phyloP scores from a whole-genome alignment of 2,797 vertebrate genomes.

The Eospalax fontanierii region DNA sequence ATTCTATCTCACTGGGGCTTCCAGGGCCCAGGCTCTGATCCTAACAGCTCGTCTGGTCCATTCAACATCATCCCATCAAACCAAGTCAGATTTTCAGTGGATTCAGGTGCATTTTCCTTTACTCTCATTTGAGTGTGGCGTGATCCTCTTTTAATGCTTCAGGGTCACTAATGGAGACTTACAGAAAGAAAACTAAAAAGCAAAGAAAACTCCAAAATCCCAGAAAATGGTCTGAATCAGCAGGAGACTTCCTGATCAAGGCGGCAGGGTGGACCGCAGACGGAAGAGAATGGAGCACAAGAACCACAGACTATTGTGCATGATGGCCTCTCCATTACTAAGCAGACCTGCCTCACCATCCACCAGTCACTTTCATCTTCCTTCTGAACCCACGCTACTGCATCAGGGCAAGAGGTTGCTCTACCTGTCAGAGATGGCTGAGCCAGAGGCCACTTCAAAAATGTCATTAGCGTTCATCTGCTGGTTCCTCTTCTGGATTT shows the following conservation, averaged over 20 bases:
- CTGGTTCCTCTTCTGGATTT: slow-evolving; percentile 6
- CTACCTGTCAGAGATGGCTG: background rate
- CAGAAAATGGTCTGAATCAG: background rate
- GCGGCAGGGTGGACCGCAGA: background rate
- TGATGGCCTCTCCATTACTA: background rate
- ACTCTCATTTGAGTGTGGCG: background rate
- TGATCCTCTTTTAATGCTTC: slow-evolving; percentile 29
- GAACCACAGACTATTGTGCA: background rate
- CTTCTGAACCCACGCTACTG: background rate
- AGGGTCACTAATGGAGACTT: background rate
- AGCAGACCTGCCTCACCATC: background rate
- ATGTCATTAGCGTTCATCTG: background rate
- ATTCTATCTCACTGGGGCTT: background rate
- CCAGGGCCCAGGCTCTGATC: background rate
- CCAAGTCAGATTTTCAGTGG: background rate
- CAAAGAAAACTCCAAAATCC: slow-evolving; percentile 29
- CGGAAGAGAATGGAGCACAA: background rate
- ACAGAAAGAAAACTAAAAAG: background rate
- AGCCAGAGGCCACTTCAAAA: background rate
- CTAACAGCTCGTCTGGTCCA: background rate
- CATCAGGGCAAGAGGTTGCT: background rate
- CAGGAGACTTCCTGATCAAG: background rate
- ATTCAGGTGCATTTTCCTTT: background rate
- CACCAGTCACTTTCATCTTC: background rate
- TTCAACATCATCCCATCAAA: background rate